Evolutionary conservation across 1,140 invertebrate species (phyloP).

Genomic region (Oreohelix idahoensis): DNA sequence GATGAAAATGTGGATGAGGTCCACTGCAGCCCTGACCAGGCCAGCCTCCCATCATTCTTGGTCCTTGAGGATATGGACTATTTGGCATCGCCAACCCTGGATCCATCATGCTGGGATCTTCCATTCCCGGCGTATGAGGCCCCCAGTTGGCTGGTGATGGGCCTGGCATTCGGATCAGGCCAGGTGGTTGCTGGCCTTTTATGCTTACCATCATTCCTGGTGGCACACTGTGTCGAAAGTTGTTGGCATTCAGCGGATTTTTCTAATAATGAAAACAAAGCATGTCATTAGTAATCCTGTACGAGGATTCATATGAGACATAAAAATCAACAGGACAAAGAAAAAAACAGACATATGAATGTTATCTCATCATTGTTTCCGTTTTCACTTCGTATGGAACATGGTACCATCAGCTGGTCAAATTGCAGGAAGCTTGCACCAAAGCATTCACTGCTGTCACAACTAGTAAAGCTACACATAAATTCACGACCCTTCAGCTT

Average conservation of each 20-base stretch:
- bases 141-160: constrained; percentile 38
- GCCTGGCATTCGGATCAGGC: constrained; percentile 42
- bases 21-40: constrained; percentile 31
- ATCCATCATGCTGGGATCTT: constrained; percentile 42
- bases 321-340: too few species aligned
- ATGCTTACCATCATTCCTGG: not conserved
- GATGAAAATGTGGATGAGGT: constrained; percentile 44
- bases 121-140: constrained; percentile 16
- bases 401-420: too few species aligned
- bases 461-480: too few species aligned
- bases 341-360: too few species aligned
- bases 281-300: too few species aligned
- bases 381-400: too few species aligned
- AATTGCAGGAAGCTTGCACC: too few species aligned
- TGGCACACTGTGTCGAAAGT: constrained; percentile 5
- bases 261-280: constrained; percentile 48
- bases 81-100: constrained; percentile 44
- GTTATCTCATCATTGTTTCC: too few species aligned
- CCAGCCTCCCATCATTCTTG: constrained; percentile 29
- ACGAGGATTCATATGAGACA: too few species aligned
- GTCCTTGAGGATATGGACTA: constrained; percentile 39
- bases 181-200: constrained; percentile 21
- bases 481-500: too few species aligned
- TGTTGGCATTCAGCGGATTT: constrained; percentile 43
- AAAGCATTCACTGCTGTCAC: too few species aligned